Conservation (phyloP, 2,797 vertebrate species). For the Manis javanica region DNA sequence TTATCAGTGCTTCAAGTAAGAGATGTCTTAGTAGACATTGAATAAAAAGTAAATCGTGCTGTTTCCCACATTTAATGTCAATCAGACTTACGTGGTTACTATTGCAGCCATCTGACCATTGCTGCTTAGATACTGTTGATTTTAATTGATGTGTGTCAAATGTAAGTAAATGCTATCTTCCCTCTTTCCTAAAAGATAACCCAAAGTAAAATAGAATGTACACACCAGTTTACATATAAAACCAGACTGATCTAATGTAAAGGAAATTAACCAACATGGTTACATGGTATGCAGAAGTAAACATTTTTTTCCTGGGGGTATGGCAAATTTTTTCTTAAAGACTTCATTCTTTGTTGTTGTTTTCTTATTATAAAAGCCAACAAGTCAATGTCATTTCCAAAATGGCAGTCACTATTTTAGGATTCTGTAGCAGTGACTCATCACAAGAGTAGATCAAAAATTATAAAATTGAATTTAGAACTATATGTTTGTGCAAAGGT, state of each 20-base stretch:
- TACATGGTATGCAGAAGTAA: no score
- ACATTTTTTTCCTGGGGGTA: not conserved
- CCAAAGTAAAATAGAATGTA: not conserved
- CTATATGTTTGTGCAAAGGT: not conserved
- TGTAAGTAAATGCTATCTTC: constrained; percentile 20
- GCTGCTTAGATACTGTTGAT: not conserved
- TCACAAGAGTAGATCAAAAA: constrained; percentile 1
- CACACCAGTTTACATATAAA: not conserved
- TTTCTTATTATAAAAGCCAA: constrained; percentile 41
- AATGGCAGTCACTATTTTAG: not conserved
- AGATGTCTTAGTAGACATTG: not conserved
- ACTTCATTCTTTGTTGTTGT: constrained; percentile 31
- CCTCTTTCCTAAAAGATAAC: not conserved
- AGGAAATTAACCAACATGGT: not conserved
- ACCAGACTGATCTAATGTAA: not conserved
- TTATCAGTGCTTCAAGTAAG: not conserved
- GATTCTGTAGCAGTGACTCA: not conserved
- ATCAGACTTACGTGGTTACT: not conserved
- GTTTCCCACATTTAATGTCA: not conserved
- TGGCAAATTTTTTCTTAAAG: not conserved
- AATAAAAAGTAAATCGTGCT: constrained; percentile 42
- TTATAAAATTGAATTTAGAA: constrained; percentile 47
- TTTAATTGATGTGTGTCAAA: not conserved
- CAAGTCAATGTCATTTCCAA: constrained; percentile 6
- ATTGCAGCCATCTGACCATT: not conserved